Base-by-base conservation (phyloP, 2,797 vertebrate species). In the Microchirus variegatus region DNA sequence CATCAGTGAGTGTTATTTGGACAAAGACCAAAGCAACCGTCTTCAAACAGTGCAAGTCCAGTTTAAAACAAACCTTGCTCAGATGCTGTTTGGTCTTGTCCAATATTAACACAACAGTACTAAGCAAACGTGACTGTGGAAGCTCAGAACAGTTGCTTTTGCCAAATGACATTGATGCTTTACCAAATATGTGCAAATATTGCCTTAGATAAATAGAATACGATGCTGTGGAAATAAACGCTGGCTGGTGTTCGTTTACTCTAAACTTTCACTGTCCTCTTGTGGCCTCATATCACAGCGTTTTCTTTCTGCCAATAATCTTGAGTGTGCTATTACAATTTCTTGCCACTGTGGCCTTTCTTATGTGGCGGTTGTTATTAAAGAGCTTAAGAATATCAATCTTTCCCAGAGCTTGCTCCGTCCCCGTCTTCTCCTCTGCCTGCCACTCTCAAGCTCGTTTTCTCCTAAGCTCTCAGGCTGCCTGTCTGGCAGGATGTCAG, bases 401-500 rank as follows among this genome's bases (percentile, higher is more conserved):
- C 53, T 56, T 40, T 62, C 43, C 60, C 61, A 18, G 17, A 31
- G 35, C 45, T 63, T 18, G 38, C 42, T 54, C 66, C 60, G 19
- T 50, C 61, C 35, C 45, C 2, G 45, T 49, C 58, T 71, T 50
- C 56, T 60, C 58, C 36, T 44, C 44, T 59, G 45, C 63, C 65
- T 47, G 13, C 13, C 15, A 14, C 69, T 77, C 58, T 61, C 50
- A 4, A 50, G 50, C 69, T 72, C 26, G 14, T 55, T 63, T 41
- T 71, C 75, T 68, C 59, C 65, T 48, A 53, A 70, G 80, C 74
- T 80, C 76, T 80, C 58, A 40, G 64, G 58, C 75, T 48, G 70
- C 51, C 54, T 38, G 76, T 80, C 86, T 90, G 88, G 86, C 88
- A 90, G 87, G 90, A 92, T 89, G 90, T 88, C 87, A 90, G 75